Evolutionary conservation across 2,113 vertebrate genomes (phyloP).

Genomic region (Scytalopus superciliaris): DNA sequence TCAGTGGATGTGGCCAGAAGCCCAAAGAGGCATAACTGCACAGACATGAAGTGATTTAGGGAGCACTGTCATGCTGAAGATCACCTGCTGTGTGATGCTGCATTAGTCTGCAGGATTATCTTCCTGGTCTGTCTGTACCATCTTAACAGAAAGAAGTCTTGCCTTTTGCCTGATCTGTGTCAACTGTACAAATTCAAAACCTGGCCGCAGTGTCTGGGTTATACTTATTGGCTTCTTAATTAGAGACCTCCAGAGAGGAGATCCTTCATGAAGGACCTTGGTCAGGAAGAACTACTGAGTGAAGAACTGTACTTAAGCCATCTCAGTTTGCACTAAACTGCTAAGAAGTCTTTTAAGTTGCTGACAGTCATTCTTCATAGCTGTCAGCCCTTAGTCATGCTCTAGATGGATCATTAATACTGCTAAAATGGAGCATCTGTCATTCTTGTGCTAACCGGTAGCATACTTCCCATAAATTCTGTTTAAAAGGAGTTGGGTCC

Average conservation of each 20-base stretch:
- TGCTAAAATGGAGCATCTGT: background rate
- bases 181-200: background rate
- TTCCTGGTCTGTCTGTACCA: background rate
- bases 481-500: background rate
- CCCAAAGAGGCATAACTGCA: background rate
- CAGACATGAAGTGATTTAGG: background rate
- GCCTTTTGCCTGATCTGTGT: background rate
- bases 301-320: background rate
- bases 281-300: background rate
- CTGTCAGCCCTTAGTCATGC: background rate
- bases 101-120: background rate
- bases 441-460: background rate
- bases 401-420: background rate
- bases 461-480: background rate
- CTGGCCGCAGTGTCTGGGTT: background rate
- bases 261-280: background rate
- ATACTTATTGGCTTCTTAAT: background rate
- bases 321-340: background rate
- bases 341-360: constrained; percentile 3
- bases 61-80: background rate
- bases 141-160: background rate
- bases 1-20: background rate
- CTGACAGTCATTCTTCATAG: constrained; percentile 39
- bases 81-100: background rate
- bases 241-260: background rate